Conservation (phyloP, 2,888 invertebrate genomes). For the Alsophila aescularia region DNA sequence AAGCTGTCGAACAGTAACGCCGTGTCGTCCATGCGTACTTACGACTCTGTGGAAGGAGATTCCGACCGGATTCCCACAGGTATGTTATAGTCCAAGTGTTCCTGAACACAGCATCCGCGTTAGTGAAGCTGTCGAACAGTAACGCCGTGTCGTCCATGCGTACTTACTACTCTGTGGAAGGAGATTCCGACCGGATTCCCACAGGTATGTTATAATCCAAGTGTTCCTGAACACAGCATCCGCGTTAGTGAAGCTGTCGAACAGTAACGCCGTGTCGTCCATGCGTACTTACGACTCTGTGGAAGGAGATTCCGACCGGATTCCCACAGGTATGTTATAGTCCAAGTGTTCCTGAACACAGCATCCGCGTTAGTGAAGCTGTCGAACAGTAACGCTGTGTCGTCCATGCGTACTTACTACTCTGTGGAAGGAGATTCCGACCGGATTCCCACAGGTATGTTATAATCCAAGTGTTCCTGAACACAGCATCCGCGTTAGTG, state of each 20-base stretch:
- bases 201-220: slow-evolving; percentile 54
- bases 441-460: slow-evolving; percentile 66
- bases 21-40: slow-evolving; percentile 83
- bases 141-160: slow-evolving; percentile 81
- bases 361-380: slow-evolving; percentile 86
- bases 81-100: slow-evolving; percentile 32
- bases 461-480: no score
- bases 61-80: slow-evolving; percentile 66
- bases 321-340: slow-evolving; percentile 65
- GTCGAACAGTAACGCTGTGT: slow-evolving; percentile 74
- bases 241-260: slow-evolving; percentile 84
- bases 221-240: slow-evolving; percentile 78
- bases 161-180: slow-evolving; percentile 85
- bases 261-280: slow-evolving; percentile 75
- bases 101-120: slow-evolving; percentile 79
- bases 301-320: slow-evolving; percentile 56
- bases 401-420: slow-evolving; percentile 86
- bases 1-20: slow-evolving; percentile 79
- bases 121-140: slow-evolving; percentile 83
- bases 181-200: slow-evolving; percentile 56
- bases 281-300: slow-evolving; percentile 86
- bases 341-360: slow-evolving; percentile 45
- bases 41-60: slow-evolving; percentile 81
- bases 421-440: slow-evolving; percentile 69
- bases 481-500: no score